Percentiles rank a stretch among this genome's conserved stretches.
Evolutionary conservation across 1,140 invertebrate species (phyloP).

Genomic region (Drosophila repleta): DNA sequence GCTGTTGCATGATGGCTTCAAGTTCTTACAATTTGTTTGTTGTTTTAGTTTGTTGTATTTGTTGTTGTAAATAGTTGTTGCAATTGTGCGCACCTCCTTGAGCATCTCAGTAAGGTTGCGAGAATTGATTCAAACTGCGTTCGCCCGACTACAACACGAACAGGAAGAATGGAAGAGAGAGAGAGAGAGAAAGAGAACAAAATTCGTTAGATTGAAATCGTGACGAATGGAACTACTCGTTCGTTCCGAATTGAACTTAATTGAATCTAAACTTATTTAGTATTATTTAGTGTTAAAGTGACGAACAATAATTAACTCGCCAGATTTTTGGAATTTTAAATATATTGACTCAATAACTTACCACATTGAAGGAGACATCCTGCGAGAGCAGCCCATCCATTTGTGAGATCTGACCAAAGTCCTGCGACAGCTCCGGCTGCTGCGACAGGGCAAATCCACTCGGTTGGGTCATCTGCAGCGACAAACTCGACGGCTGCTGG

Average conservation of each 20-base stretch:
- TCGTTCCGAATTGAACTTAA: not conserved
- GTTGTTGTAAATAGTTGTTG: slow-evolving; percentile 61
- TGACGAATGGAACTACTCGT: not conserved
- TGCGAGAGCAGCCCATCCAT: slow-evolving; percentile 97
- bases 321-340: too few relatives aligned
- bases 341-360: slow-evolving; percentile 38
- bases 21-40: slow-evolving; percentile 65
- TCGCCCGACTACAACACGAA: slow-evolving; percentile 47
- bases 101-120: slow-evolving; percentile 80
- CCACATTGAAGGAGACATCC: slow-evolving; percentile 86
- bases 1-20: slow-evolving; percentile 56
- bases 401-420: slow-evolving; percentile 96
- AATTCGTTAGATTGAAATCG: not conserved
- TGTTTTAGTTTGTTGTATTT: slow-evolving; percentile 56
- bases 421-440: slow-evolving; percentile 93
- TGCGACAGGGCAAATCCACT: slow-evolving; percentile 89
- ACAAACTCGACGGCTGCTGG: slow-evolving; percentile 85
- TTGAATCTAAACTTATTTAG: not conserved
- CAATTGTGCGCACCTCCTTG: slow-evolving; percentile 59
- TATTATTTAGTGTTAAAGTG: too few relatives aligned
- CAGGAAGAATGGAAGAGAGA: not conserved
- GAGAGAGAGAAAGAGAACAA: not conserved
- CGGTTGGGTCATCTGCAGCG: slow-evolving; percentile 89
- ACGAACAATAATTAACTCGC: too few relatives aligned
- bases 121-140: slow-evolving; percentile 79